Evolutionary conservation across 2,888 invertebrate species (phyloP).

Genomic region (Agrotis exclamationis): DNA sequence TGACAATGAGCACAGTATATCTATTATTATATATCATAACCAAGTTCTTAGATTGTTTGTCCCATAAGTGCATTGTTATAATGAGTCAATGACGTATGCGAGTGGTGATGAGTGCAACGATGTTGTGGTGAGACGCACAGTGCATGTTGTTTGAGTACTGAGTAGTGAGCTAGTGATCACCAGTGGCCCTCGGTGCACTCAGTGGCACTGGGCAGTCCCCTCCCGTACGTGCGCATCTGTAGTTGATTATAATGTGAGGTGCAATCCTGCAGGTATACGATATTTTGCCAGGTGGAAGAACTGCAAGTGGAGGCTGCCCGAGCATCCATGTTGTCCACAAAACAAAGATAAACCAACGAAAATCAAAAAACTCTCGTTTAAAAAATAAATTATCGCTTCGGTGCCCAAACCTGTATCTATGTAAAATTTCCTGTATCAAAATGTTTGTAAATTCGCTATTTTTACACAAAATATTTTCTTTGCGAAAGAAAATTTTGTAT

Average conservation of each 20-base stretch:
- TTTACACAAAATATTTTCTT: conserved; percentile 86
- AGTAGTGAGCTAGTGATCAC: conserved; percentile 70
- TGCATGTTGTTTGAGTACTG: conserved; percentile 75
- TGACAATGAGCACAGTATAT: conserved; percentile 59
- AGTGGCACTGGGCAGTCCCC: conserved; percentile 55
- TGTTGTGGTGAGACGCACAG: conserved; percentile 67
- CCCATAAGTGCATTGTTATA: conserved; percentile 52
- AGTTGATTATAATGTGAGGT: conserved; percentile 91
- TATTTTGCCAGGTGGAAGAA: conserved; percentile 96
- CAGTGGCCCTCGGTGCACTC: conserved; percentile 52
- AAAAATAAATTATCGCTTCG: conserved; percentile 88
- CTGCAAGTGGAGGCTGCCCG: conserved; percentile 95
- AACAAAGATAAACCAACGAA: conserved; percentile 91
- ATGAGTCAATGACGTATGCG: conserved; percentile 49
- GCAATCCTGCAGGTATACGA: conserved; percentile 94
- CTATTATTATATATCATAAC: conserved; percentile 38
- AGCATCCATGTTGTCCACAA: conserved; percentile 92
- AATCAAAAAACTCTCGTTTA: conserved; percentile 89
- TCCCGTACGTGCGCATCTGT: conserved; percentile 86
- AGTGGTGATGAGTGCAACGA: conserved; percentile 49
- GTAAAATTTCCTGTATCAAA: conserved; percentile 86
- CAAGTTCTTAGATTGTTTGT: conserved; percentile 52
- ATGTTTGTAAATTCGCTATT: conserved; percentile 89
- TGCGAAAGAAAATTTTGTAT: conserved; percentile 81
- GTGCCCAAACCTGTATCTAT: conserved; percentile 84